These are phyloP conservation scores for Auanema freiburgensis DNA, from an alignment of 2,888 invertebrate species.

Conservation along the genomic window DNA sequence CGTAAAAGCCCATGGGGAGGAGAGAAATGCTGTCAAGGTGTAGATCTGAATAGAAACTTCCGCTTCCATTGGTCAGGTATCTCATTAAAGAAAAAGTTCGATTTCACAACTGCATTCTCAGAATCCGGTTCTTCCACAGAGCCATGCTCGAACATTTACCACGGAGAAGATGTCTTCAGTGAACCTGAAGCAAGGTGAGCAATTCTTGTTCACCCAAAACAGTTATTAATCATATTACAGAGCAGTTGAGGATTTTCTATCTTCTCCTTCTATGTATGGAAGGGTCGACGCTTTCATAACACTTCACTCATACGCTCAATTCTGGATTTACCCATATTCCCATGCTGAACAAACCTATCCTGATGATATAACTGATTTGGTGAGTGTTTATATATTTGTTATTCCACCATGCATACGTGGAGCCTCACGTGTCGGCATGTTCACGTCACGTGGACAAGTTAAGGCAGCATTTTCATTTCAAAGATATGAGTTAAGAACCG, in stretches of 20 bases:
- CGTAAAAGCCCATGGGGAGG: slow-evolving; percentile 52
- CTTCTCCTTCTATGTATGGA: slow-evolving; percentile 46
- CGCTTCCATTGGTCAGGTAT: slow-evolving; percentile 60
- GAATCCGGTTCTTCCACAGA: slow-evolving; percentile 61
- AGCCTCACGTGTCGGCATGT: no score
- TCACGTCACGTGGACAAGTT: neutral
- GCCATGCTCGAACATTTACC: slow-evolving; percentile 63
- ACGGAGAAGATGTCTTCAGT: slow-evolving; percentile 60
- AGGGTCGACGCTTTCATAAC: slow-evolving; percentile 63
- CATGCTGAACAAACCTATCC: slow-evolving; percentile 55
- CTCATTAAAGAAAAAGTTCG: slow-evolving; percentile 2
- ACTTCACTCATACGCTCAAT: slow-evolving; percentile 63
- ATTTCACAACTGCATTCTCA: slow-evolving; percentile 16
- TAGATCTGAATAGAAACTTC: slow-evolving; percentile 64
- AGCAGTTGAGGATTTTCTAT: slow-evolving; percentile 56
- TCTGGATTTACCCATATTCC: slow-evolving; percentile 64
- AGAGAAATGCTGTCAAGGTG: slow-evolving; percentile 61
- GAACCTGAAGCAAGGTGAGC: slow-evolving; percentile 60
- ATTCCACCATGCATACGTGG: no score
- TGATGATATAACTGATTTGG: slow-evolving; percentile 57
- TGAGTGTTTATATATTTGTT: slow-evolving; percentile 15
- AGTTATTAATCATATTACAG: slow-evolving; percentile 21
- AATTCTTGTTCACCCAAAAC: neutral
- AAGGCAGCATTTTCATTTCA: neutral
- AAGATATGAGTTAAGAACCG: no score